phyloP scores from a whole-genome alignment of 2,888 invertebrate genomes.

The Cyclophora albipunctata region DNA sequence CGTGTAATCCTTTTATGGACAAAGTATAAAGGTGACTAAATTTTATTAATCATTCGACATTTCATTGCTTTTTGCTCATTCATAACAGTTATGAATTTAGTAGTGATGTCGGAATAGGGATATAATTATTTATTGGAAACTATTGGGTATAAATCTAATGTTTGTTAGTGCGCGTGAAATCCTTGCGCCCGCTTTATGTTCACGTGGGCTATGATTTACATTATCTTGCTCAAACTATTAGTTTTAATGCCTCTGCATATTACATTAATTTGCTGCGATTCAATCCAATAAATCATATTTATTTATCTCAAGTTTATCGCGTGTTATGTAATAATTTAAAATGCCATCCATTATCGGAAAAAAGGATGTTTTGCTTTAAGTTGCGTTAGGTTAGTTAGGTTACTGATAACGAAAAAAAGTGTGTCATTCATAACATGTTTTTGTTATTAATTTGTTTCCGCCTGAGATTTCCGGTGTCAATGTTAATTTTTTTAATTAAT shows the following conservation, averaged over 20 bases:
- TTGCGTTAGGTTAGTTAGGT: no score
- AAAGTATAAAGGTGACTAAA: slow-evolving; percentile 23
- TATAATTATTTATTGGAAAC: slow-evolving; percentile 16
- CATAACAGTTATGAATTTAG: no score
- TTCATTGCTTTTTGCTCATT: slow-evolving; percentile 11
- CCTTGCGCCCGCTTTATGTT: slow-evolving; percentile 13
- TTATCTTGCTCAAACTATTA: slow-evolving; percentile 22
- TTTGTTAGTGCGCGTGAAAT: slow-evolving; percentile 23
- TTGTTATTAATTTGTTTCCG: no score
- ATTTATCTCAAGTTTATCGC: no score
- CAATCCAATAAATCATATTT: no score
- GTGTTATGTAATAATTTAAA: no score
- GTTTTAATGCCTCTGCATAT: slow-evolving; percentile 16
- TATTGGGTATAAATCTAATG: slow-evolving; percentile 6
- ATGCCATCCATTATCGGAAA: no score
- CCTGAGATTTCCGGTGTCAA: no score
- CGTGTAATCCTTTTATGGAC: slow-evolving; percentile 23
- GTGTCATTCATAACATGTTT: no score
- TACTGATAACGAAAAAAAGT: no score
- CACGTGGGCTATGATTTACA: slow-evolving; percentile 37
- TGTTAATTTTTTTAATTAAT: no score
- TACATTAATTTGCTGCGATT: slow-evolving; percentile 8
- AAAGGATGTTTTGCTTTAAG: no score
- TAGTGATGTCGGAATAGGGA: not conserved
- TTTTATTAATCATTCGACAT: slow-evolving; percentile 14